Evolutionary conservation across 1,140 invertebrate species (phyloP).

Genomic region (Melitaea cinxia): DNA sequence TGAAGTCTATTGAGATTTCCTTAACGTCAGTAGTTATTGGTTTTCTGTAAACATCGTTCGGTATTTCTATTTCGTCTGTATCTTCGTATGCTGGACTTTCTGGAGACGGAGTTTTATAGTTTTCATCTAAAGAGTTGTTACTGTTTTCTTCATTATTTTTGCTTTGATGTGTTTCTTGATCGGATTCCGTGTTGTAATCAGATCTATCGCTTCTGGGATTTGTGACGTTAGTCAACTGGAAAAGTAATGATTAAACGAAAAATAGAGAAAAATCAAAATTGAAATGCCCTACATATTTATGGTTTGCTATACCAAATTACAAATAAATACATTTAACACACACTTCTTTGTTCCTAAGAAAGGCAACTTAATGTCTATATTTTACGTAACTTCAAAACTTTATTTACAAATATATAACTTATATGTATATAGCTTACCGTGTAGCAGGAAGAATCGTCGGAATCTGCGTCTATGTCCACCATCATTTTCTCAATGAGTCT

Average conservation of each 20-base stretch:
- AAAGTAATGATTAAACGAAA: slow-evolving; percentile 2
- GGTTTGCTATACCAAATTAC: too few species aligned
- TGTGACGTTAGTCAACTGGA: slow-evolving; percentile 63
- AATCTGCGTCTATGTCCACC: slow-evolving; percentile 64
- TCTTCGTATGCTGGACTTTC: background rate
- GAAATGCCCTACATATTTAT: too few species aligned
- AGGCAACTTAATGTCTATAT: too few species aligned
- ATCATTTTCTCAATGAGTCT: slow-evolving; percentile 73
- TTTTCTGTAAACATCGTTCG: slow-evolving; percentile 11
- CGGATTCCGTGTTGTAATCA: slow-evolving; percentile 48
- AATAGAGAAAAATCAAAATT: too few species aligned
- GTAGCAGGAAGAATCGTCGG: slow-evolving; percentile 65
- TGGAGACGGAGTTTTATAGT: background rate
- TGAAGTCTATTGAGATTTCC: slow-evolving; percentile 27
- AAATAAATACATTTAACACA: too few species aligned
- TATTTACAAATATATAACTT: too few species aligned
- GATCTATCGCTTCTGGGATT: slow-evolving; percentile 58
- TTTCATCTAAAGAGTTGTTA: background rate
- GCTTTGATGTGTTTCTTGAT: slow-evolving; percentile 44
- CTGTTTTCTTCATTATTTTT: background rate
- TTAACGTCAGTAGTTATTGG: slow-evolving; percentile 8
- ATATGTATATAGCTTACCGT: slow-evolving; percentile 46
- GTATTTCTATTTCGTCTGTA: background rate
- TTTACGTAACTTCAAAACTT: too few species aligned
- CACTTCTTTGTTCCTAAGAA: too few species aligned